These are phyloP conservation scores for Epinotia brunnichana DNA, from an alignment of 2,888 invertebrate genomes.

Conservation along the genomic window DNA sequence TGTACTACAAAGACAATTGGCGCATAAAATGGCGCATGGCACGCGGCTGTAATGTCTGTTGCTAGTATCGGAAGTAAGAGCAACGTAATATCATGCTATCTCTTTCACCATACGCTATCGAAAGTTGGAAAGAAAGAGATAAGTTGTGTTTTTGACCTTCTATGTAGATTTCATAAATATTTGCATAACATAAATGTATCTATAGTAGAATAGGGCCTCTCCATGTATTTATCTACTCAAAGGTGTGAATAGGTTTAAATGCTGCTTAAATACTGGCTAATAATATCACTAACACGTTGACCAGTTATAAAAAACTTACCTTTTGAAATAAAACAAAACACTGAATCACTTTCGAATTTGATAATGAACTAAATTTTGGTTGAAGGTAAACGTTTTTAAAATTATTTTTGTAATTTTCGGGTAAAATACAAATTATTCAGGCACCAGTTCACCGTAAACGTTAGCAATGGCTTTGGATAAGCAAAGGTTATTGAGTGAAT, in stretches of 20 bases:
- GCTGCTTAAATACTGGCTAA: background rate
- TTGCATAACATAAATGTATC: too few species aligned
- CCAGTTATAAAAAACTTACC: background rate
- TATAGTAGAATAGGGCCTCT: too few species aligned
- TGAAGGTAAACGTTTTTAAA: slow-evolving; percentile 6
- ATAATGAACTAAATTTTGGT: slow-evolving; percentile 33
- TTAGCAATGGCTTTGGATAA: slow-evolving; percentile 70
- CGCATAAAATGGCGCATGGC: too few species aligned
- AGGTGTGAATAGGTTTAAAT: background rate
- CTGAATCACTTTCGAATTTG: background rate
- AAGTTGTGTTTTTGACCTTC: too few species aligned
- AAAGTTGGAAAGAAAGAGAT: too few species aligned
- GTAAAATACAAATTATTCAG: slow-evolving; percentile 18
- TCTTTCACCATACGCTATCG: too few species aligned
- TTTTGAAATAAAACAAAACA: slow-evolving; percentile 43
- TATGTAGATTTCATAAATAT: too few species aligned
- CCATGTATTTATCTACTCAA: too few species aligned
- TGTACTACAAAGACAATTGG: too few species aligned
- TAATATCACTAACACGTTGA: background rate
- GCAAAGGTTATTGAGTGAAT: slow-evolving; percentile 73
- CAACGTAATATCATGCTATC: too few species aligned
- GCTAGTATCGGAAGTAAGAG: too few species aligned
- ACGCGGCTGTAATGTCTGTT: too few species aligned
- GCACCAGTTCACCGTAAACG: slow-evolving; percentile 2
- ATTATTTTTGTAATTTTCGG: slow-evolving; percentile 12